A percentile compares a stretch with the other conserved stretches of the same genome.
phyloP scores from a whole-genome alignment of 2,113 vertebrate species.

The Anseranas semipalmata region DNA sequence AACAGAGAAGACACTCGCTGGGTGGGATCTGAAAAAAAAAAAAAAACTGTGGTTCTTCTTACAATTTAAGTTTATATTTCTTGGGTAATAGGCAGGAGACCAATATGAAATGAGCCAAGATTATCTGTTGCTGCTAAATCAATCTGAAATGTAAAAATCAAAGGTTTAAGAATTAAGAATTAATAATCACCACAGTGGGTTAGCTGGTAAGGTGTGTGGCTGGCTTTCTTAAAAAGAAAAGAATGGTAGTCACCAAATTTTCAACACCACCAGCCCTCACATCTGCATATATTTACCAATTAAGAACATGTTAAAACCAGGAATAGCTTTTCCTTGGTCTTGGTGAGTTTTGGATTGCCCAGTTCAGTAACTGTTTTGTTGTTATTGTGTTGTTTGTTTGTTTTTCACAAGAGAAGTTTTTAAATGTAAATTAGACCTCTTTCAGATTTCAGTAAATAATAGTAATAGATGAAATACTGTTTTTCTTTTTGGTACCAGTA shows the following conservation, averaged over 20 bases:
- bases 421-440: neutral
- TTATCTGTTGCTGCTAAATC: neutral
- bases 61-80: neutral
- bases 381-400: neutral
- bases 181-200: neutral
- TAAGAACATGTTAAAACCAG: neutral
- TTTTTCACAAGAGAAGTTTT: neutral
- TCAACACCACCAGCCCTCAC: neutral
- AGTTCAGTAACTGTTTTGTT: neutral
- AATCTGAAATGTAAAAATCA: neutral
- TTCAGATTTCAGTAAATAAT: neutral
- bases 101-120: neutral
- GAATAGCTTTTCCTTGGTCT: neutral
- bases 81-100: neutral
- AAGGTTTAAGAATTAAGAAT: neutral
- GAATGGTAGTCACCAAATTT: conserved; percentile 4
- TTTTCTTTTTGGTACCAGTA: conserved; percentile 42
- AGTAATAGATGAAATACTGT: neutral
- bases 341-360: neutral
- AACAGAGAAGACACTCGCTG: neutral
- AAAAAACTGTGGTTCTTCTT: neutral
- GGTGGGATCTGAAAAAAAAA: neutral
- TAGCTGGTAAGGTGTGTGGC: neutral
- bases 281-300: neutral
- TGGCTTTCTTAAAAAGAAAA: conserved; percentile 11